Percentiles rank a stretch among this genome's conserved stretches.
These are phyloP conservation scores for Pseudomugil tenellus DNA, from an alignment of 2,797 vertebrate genomes.

Conservation along the genomic window DNA sequence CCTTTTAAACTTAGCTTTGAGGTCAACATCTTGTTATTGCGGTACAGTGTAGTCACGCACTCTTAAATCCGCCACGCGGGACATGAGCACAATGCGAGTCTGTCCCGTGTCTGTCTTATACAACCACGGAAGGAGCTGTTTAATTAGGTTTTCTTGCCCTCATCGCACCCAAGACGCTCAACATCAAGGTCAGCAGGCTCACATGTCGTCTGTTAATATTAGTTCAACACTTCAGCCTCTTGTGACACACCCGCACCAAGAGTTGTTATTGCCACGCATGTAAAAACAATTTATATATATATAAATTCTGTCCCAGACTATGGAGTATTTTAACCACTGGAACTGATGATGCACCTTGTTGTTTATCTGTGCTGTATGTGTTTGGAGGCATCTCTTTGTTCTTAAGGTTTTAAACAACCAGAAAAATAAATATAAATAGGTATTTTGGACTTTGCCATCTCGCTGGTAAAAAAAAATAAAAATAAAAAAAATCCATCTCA, in stretches of 20 bases:
- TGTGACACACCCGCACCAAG: conserved; percentile 33
- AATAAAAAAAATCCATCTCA: background rate
- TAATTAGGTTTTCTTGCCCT: conserved; percentile 69
- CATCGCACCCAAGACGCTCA: conserved; percentile 57
- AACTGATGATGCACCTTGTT: conserved; percentile 25
- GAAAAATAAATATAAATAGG: background rate
- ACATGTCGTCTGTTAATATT: conserved; percentile 64
- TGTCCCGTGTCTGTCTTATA: conserved; percentile 68
- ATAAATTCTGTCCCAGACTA: conserved; percentile 29
- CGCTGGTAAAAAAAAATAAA: background rate
- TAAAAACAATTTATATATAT: conserved; percentile 12
- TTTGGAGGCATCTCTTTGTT: no score
- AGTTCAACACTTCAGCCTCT: conserved; percentile 43
- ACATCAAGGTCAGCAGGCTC: conserved; percentile 76
- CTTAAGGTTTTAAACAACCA: background rate
- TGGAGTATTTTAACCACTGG: conserved; percentile 59
- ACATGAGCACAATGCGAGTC: conserved; percentile 28
- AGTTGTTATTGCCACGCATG: conserved; percentile 21
- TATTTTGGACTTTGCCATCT: background rate
- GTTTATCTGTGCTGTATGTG: conserved; percentile 3
- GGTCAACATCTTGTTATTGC: conserved; percentile 22
- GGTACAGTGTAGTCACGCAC: conserved; percentile 14
- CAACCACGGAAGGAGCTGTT: conserved; percentile 72
- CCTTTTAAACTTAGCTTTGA: conserved; percentile 3
- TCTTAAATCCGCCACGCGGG: conserved; percentile 38